Evolutionary conservation across 2,113 vertebrate species (phyloP).

Genomic region (Ondatra zibethicus): DNA sequence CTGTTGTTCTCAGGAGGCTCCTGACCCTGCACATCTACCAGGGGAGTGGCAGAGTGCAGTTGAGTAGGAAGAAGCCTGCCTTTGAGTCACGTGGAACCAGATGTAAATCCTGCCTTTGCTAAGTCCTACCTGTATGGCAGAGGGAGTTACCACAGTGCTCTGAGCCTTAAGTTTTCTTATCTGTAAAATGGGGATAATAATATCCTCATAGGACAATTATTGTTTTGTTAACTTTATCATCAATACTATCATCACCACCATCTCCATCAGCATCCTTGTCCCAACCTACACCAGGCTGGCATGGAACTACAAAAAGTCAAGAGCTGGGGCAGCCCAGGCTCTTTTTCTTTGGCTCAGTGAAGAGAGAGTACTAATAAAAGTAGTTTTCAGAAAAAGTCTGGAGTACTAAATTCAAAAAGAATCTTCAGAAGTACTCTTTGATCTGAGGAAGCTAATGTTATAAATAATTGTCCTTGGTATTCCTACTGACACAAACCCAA

Average conservation of each 20-base stretch:
- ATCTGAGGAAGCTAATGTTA: conserved; percentile 17
- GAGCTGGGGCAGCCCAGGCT: not conserved
- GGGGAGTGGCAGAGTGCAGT: not conserved
- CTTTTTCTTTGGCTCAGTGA: not conserved
- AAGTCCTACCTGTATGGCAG: conserved; percentile 27
- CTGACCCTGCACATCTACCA: conserved; percentile 74
- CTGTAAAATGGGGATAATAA: conserved; percentile 37
- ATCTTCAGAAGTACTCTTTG: not conserved
- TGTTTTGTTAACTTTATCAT: not conserved
- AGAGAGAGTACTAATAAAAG: not conserved
- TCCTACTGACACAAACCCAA: not conserved
- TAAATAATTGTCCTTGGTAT: not conserved
- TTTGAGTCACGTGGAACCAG: conserved; percentile 31
- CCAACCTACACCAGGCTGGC: not conserved
- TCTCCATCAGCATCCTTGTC: not conserved
- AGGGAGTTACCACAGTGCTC: conserved; percentile 2
- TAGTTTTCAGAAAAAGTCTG: not conserved
- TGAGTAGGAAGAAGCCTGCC: conserved; percentile 11
- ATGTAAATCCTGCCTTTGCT: not conserved
- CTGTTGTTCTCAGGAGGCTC: conserved; percentile 68
- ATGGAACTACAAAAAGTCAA: not conserved
- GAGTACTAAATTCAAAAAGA: not conserved
- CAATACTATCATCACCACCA: not conserved
- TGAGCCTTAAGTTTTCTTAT: not conserved
- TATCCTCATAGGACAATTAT: not conserved